These are phyloP conservation scores for Perizoma affinitatum DNA, from an alignment of 2,888 invertebrate species.

Conservation along the genomic window DNA sequence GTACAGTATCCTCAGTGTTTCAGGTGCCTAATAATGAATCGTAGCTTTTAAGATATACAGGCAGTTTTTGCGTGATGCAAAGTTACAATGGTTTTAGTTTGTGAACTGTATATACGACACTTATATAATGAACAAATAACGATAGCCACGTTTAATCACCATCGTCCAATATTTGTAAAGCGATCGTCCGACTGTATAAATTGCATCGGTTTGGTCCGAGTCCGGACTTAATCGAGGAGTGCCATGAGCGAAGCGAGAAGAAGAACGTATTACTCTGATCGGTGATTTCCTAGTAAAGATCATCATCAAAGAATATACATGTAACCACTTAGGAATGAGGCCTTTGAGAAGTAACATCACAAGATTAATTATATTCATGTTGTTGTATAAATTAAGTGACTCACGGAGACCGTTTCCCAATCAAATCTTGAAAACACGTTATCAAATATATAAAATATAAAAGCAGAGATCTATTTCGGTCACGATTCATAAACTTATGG, in stretches of 20 bases:
- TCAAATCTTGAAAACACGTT: too few relatives aligned
- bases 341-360: too few relatives aligned
- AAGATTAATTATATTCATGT: too few relatives aligned
- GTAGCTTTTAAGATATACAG: background rate
- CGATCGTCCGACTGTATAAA: slow-evolving; percentile 52
- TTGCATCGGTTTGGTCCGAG: slow-evolving; percentile 32
- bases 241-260: slow-evolving; percentile 12
- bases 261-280: background rate
- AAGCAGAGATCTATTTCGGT: too few relatives aligned
- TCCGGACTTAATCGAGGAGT: slow-evolving; percentile 4
- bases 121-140: slow-evolving; percentile 49
- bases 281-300: too few relatives aligned
- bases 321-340: too few relatives aligned
- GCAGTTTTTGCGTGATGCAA: slow-evolving; percentile 4
- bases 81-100: background rate
- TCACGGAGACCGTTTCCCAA: too few relatives aligned
- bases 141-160: slow-evolving; percentile 54
- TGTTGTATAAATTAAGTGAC: too few relatives aligned
- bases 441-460: too few relatives aligned
- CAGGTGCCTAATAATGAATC: background rate
- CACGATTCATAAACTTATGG: too few relatives aligned
- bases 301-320: too few relatives aligned
- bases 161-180: slow-evolving; percentile 69
- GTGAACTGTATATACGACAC: background rate
- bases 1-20: background rate